Base-by-base conservation (phyloP, 1,140 invertebrate genomes). In the Drosophila funebris region DNA sequence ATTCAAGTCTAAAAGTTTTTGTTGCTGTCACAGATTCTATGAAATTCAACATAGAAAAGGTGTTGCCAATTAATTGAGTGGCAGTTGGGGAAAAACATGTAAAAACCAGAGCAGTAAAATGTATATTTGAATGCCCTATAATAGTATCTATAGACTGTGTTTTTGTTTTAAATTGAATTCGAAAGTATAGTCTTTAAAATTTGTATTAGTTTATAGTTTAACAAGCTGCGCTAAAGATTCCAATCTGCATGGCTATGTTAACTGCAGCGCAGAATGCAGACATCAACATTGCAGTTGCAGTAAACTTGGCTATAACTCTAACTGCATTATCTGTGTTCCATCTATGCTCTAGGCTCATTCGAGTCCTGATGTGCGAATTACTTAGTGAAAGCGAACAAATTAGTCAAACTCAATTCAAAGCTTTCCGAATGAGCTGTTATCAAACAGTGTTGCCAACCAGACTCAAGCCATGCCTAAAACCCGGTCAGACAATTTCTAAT, bases 321-420 rank as follows among this genome's bases (percentile, higher is more conserved):
- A 74, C 64, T 46, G 52, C 33, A 53, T 46, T 78, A 72, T 78
- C 68, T 69, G 14, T 64, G 39, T 14, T 14, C 50, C 29, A 66
- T 58, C 54, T 50, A 4, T 31, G 14, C 4, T 8, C 57, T 56
- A 53, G 20, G 43, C 36, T 22, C 14, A 57, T 11, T 44, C 58
- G 16, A n/a, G 31, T 18, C 31, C 36, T 14, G 31, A 31, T 24
- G 56, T 68, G 73, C 76, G 85, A 84, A 84, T 84, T 84, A 78
- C 82, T 81, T 81, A 81, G 81, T 81, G 74, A 87, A 78, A 75
- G 78, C 82, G 88, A 87, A 88, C 82, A 88, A 87, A 87, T 88
- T 87, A 87, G 88, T 87, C 82, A 87, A 88, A 87, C 82, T 87
- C 82, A 82, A 82, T 71, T 67, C 73, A 41, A 56, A 67, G 73